These are phyloP conservation scores for Crematogaster levior DNA, from an alignment of 2,888 invertebrate species.

Conservation along the genomic window DNA sequence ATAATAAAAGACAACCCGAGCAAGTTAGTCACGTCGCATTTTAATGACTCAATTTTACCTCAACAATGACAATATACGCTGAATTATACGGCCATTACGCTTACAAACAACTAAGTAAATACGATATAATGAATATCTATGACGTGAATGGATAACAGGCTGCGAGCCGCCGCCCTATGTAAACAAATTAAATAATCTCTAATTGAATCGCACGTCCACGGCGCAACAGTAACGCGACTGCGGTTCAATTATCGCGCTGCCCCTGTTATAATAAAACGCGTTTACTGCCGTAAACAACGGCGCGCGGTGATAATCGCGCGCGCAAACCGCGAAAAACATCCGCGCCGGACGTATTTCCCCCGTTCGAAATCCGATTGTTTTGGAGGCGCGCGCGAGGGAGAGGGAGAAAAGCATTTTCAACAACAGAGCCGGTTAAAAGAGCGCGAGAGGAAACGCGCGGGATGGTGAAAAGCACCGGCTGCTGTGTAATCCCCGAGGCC, in stretches of 20 bases:
- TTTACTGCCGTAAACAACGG: constrained; percentile 25
- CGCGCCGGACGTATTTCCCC: background rate
- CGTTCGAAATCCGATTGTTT: constrained; percentile 39
- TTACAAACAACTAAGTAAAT: constrained; percentile 11
- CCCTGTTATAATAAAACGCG: background rate
- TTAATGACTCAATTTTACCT: constrained; percentile 1
- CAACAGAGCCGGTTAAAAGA: background rate
- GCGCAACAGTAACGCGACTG: background rate
- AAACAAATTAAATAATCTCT: constrained; percentile 34
- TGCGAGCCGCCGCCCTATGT: background rate
- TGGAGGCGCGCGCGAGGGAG: background rate
- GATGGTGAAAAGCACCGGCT: constrained; percentile 39
- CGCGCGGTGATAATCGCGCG: constrained; percentile 13
- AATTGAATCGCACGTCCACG: constrained; percentile 14
- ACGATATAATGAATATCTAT: constrained; percentile 23
- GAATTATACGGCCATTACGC: constrained; percentile 11
- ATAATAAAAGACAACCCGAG: background rate
- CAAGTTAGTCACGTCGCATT: background rate
- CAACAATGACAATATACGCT: background rate
- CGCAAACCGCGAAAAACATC: background rate
- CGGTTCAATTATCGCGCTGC: constrained; percentile 2
- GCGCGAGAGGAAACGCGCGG: background rate
- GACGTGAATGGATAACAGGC: background rate
- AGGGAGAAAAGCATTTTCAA: constrained; percentile 7
- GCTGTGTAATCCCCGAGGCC: constrained; percentile 62